Evolutionary conservation across 2,888 invertebrate genomes (phyloP).

Genomic region (Dugesia japonica): DNA sequence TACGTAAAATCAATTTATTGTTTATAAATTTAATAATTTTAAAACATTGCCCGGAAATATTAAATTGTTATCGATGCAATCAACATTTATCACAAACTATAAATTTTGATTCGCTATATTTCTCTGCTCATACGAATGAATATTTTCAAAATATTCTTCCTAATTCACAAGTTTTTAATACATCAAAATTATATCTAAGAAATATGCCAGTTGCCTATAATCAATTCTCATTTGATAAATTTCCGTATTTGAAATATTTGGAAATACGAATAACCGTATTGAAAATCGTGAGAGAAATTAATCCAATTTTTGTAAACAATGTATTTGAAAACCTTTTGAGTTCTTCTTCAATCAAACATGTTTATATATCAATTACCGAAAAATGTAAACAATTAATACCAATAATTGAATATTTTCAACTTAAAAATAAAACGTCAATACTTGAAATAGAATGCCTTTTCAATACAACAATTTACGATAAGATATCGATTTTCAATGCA

Average conservation of each 20-base stretch:
- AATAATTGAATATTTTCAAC: not conserved
- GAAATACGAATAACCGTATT: not conserved
- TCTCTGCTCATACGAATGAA: not conserved
- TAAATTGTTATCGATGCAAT: not conserved
- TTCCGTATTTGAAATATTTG: not conserved
- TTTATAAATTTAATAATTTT: not conserved
- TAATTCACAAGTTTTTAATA: not conserved
- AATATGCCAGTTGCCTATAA: not conserved
- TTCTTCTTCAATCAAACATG: not conserved
- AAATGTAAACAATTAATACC: not conserved
- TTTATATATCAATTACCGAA: not conserved
- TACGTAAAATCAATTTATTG: not conserved
- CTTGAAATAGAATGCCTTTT: not conserved
- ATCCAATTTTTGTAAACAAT: not conserved
- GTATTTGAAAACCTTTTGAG: not conserved
- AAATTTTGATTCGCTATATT: not conserved
- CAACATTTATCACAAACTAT: not conserved
- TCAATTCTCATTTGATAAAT: not conserved
- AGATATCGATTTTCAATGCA: not conserved
- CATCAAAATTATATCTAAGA: not conserved
- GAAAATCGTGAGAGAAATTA: not conserved
- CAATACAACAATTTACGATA: not conserved
- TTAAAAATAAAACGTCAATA: not conserved
- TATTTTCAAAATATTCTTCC: not conserved
- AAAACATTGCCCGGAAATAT: not conserved